A percentile compares a stretch with the other conserved stretches of the same genome.
phyloP scores from a whole-genome alignment of 2,113 vertebrate genomes.

The Cottus gobio region DNA sequence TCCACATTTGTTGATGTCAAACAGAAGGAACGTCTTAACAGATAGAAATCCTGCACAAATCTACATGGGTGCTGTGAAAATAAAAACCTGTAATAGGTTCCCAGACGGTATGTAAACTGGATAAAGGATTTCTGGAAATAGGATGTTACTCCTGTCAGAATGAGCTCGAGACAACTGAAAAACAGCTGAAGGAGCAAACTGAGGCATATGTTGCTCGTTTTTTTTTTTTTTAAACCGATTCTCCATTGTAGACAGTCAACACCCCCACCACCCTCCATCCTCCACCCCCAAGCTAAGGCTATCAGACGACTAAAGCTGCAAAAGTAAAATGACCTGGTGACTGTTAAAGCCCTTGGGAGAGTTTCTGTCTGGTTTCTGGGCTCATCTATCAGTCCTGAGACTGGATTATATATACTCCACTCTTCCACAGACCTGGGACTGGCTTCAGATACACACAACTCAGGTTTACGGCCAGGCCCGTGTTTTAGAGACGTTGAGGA shows the following conservation, averaged over 20 bases:
- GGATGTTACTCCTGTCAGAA: slow-evolving; percentile 19
- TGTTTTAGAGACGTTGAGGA: not conserved
- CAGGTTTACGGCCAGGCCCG: not conserved
- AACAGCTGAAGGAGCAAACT: slow-evolving; percentile 42
- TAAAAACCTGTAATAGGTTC: slow-evolving; percentile 9
- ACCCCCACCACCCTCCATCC: slow-evolving; percentile 32
- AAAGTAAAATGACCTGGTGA: slow-evolving; percentile 73
- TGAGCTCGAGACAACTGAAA: slow-evolving; percentile 41
- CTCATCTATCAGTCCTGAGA: slow-evolving; percentile 64
- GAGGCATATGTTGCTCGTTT: slow-evolving; percentile 51
- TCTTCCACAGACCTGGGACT: slow-evolving; percentile 5
- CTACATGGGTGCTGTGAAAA: not conserved
- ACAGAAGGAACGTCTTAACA: no score
- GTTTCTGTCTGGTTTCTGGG: slow-evolving; percentile 72
- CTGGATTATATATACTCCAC: slow-evolving; percentile 49
- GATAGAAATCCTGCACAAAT: not conserved
- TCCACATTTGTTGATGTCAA: no score
- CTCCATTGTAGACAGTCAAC: slow-evolving; percentile 40
- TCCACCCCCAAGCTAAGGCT: slow-evolving; percentile 58
- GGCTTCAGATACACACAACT: slow-evolving; percentile 16
- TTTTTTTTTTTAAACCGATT: slow-evolving; percentile 57
- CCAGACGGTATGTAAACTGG: slow-evolving; percentile 37
- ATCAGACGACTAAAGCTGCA: slow-evolving; percentile 76
- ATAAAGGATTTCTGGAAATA: slow-evolving; percentile 28
- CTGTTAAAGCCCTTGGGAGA: slow-evolving; percentile 71